Conservation (phyloP, 2,113 vertebrate genomes). For the Lepidothrix coronata region DNA sequence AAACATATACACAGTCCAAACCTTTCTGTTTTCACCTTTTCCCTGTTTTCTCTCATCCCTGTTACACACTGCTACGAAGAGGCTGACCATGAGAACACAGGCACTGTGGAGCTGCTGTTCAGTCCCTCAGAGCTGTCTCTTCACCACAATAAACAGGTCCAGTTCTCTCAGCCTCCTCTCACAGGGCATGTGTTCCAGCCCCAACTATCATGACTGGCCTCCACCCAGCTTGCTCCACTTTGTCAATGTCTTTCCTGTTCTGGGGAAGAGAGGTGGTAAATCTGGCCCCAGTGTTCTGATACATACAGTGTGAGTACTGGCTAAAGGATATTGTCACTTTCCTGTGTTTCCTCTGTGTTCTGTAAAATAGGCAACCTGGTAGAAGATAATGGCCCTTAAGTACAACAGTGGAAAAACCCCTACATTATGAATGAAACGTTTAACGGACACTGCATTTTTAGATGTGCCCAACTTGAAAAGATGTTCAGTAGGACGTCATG, state of each 20-base stretch:
- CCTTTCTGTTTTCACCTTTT: neutral
- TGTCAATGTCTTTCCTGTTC: neutral
- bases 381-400: neutral
- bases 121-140: neutral
- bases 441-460: neutral
- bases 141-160: neutral
- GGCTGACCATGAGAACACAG: neutral
- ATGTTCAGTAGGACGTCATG: neutral
- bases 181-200: neutral
- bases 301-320: neutral
- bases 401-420: neutral
- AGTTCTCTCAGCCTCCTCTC: neutral
- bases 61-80: neutral
- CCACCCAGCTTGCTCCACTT: neutral
- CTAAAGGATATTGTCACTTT: neutral
- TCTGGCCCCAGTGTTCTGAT: neutral
- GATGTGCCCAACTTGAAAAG: neutral
- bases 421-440: neutral
- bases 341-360: neutral
- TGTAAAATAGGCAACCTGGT: neutral
- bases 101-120: neutral
- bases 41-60: neutral
- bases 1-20: neutral
- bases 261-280: neutral
- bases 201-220: neutral